Evolutionary conservation across 2,113 vertebrate genomes (phyloP), one percentile per base, ranked within the genome.

Genomic region (Neogobius melanostomus): DNA sequence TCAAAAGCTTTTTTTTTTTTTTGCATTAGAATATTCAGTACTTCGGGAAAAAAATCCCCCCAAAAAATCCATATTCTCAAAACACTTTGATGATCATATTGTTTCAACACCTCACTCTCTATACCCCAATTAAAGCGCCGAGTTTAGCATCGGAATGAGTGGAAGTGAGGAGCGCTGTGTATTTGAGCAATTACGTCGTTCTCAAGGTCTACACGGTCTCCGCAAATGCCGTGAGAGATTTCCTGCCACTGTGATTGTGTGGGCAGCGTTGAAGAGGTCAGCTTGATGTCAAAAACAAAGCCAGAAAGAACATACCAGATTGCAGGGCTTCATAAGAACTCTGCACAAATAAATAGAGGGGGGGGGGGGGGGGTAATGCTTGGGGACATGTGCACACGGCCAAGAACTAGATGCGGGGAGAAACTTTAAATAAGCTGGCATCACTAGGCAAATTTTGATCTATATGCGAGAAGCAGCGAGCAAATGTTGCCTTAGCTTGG

Each of bases 181-280:
- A 11, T 52, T 67, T 68, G 61, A 59, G 45, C 74, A 72, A 84
- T 81, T 69, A 82, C 69, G 69, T 75, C 47, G 69, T 75, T 81
- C 61, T 72, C 53, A 74, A 45, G 67, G 77, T 81, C 77, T 81
- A 67, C 85, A 72, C 63, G 62, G 28, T 60, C 65, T 56, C 53
- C 63, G 49, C 60, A 66, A 42, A 74, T 75, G 75, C 72, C 75
- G 52, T 74, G 76, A 68, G 76, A 21, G 57, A 74, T 68, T 67
- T 68, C 53, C 73, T 82, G 79, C 77, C 81, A 87, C 62, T 82
- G 74, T 75, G 67, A 57, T 42, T 76, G 62, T 74, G 68, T 76
- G 71, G 75, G 75, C 46, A 64, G 48, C 66, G 68, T 51, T 8
- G 17, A 63, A 66, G 68, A 75, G 71, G 62, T 53, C 74, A 77